phyloP scores from a whole-genome alignment of 2,113 vertebrate genomes.

The Pseudopodoces humilis region DNA sequence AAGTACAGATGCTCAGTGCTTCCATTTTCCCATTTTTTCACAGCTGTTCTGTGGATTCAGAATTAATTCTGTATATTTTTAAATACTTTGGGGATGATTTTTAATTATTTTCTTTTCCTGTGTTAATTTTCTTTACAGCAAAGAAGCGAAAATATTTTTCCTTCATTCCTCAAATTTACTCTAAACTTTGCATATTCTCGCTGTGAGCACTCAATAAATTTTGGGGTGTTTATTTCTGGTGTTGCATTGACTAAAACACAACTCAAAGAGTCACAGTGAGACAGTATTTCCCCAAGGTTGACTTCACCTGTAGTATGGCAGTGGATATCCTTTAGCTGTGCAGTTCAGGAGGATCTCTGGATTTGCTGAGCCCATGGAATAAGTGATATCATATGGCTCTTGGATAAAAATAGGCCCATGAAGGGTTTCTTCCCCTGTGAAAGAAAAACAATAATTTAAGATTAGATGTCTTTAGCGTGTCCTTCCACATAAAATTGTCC shows the following conservation, averaged over 20 bases:
- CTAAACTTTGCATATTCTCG: accelerated
- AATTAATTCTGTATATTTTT: neutral
- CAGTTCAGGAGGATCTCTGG: conserved; percentile 85
- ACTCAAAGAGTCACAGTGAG: neutral
- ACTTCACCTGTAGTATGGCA: conserved; percentile 81
- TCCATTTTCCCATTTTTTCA: neutral
- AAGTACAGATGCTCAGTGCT: neutral
- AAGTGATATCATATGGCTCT: conserved; percentile 83
- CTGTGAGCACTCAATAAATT: neutral
- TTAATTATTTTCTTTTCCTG: neutral
- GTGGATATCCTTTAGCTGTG: conserved; percentile 82
- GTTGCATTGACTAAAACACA: neutral
- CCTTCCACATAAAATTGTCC: neutral
- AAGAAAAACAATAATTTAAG: conserved; percentile 39
- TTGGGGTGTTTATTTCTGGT: neutral
- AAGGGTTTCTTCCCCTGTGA: conserved; percentile 73
- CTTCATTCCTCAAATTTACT: neutral
- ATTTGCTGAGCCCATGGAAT: conserved; percentile 78
- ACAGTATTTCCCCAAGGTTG: neutral
- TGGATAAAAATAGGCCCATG: conserved; percentile 85
- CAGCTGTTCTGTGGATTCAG: neutral
- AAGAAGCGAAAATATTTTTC: neutral
- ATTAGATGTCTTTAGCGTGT: neutral
- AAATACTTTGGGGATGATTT: neutral
- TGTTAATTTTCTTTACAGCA: neutral